Percentiles rank a stretch among this genome's conserved stretches.
Conservation (phyloP, 1,140 invertebrate genomes). For the Pinna nobilis region DNA sequence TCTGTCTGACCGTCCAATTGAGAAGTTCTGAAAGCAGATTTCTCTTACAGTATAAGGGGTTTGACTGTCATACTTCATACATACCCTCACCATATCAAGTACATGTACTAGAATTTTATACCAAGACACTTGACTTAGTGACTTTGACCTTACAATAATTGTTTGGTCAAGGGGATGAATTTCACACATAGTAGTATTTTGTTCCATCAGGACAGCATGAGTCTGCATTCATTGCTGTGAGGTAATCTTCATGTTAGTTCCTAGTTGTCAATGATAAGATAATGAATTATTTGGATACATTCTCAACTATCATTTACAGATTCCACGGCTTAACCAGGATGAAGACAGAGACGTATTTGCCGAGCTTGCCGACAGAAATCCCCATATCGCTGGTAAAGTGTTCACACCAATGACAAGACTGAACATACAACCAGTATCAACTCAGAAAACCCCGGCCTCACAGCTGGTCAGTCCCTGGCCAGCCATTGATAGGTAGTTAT, state of each 20-base stretch:
- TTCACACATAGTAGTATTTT: too few relatives aligned
- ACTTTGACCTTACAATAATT: too few relatives aligned
- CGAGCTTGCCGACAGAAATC: conserved; percentile 18
- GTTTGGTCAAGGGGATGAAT: too few relatives aligned
- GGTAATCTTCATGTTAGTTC: background rate
- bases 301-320: background rate
- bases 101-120: too few relatives aligned
- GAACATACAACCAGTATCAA: conserved; percentile 13
- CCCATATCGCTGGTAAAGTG: conserved; percentile 20
- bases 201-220: too few relatives aligned
- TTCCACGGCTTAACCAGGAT: conserved; percentile 22
- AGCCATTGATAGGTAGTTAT: conserved; percentile 14
- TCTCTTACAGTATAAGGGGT: too few relatives aligned
- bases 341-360: conserved; percentile 16
- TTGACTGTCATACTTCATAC: too few relatives aligned
- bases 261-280: background rate
- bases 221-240: background rate
- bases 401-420: conserved; percentile 24
- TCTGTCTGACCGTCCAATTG: too few relatives aligned
- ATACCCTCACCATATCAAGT: too few relatives aligned
- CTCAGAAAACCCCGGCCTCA: conserved; percentile 29
- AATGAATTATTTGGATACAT: background rate
- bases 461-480: background rate
- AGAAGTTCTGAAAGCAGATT: too few relatives aligned
- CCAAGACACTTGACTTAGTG: too few relatives aligned